Evolutionary conservation across 2,888 invertebrate genomes (phyloP).

Genomic region (Germaria angustata): DNA sequence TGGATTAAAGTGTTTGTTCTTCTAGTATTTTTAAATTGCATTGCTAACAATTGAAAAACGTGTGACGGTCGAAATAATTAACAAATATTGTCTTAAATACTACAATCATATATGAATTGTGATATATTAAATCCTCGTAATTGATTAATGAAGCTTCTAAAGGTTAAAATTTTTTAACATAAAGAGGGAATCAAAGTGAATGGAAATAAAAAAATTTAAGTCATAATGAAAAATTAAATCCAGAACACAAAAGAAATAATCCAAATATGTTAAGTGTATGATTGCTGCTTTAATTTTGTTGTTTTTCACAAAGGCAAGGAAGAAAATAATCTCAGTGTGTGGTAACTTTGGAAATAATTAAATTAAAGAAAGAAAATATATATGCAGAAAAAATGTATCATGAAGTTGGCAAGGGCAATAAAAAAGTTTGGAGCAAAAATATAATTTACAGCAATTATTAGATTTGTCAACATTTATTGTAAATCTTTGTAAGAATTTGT

Average conservation of each 20-base stretch:
- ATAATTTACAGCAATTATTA: not conserved
- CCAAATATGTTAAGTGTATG: not conserved
- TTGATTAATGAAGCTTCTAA: not conserved
- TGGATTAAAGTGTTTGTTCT: constrained; percentile 39
- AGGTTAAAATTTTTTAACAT: constrained; percentile 3
- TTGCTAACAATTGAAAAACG: constrained; percentile 42
- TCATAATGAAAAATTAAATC: constrained; percentile 20
- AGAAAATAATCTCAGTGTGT: constrained; percentile 37
- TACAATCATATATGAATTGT: constrained; percentile 13
- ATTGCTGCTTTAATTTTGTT: constrained; percentile 16
- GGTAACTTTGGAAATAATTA: not conserved
- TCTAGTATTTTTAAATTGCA: not conserved
- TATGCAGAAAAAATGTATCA: constrained; percentile 20
- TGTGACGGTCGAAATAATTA: constrained; percentile 63
- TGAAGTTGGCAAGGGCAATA: constrained; percentile 4
- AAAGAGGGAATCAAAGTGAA: constrained; percentile 29
- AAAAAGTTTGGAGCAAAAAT: not conserved
- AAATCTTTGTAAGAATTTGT: not conserved
- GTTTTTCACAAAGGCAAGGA: not conserved
- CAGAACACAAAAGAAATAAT: constrained; percentile 1
- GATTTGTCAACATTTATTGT: not conserved
- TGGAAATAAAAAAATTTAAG: constrained; percentile 4
- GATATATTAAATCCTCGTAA: not conserved
- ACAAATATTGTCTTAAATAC: constrained; percentile 35
- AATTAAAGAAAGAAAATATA: not conserved